phyloP scores from a whole-genome alignment of 2,888 invertebrate genomes.

The Stenurella melanura region DNA sequence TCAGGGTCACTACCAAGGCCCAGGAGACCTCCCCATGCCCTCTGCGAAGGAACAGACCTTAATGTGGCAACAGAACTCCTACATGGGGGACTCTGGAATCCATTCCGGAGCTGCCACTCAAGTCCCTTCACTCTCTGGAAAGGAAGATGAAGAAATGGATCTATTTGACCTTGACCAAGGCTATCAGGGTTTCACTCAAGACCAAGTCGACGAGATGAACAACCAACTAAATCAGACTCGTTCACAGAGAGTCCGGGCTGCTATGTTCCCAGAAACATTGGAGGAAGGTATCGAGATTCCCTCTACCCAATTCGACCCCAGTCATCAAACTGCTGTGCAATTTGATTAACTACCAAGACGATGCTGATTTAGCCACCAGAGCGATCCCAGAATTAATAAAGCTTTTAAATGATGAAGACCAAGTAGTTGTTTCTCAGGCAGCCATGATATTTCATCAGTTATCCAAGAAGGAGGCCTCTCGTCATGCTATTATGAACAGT shows the following conservation, averaged over 20 bases:
- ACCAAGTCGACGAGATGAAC: slow-evolving; percentile 98
- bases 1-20: slow-evolving; percentile 87
- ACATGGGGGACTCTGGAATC: slow-evolving; percentile 95
- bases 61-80: slow-evolving; percentile 97
- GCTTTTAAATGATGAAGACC: slow-evolving; percentile 94
- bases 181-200: slow-evolving; percentile 92
- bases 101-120: slow-evolving; percentile 96
- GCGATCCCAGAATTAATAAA: slow-evolving; percentile 99
- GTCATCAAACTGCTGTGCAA: slow-evolving; percentile 98
- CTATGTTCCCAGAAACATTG: slow-evolving; percentile 99
- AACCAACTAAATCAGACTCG: slow-evolving; percentile 97
- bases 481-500: slow-evolving; percentile 97
- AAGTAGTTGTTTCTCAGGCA: slow-evolving; percentile 97
- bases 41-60: slow-evolving; percentile 92
- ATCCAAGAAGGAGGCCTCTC: slow-evolving; percentile 98
- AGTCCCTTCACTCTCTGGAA: slow-evolving; percentile 94
- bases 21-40: slow-evolving; percentile 86
- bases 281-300: slow-evolving; percentile 98
- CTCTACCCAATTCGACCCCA: slow-evolving; percentile 95
- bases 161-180: slow-evolving; percentile 93
- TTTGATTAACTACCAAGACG: slow-evolving; percentile 98
- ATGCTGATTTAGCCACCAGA: slow-evolving; percentile 95
- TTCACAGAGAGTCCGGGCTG: slow-evolving; percentile 96
- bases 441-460: slow-evolving; percentile 99
- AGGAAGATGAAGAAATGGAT: slow-evolving; percentile 96